These are phyloP conservation scores for Camptogramma bilineatum DNA, from an alignment of 2,888 invertebrate species.

Conservation along the genomic window DNA sequence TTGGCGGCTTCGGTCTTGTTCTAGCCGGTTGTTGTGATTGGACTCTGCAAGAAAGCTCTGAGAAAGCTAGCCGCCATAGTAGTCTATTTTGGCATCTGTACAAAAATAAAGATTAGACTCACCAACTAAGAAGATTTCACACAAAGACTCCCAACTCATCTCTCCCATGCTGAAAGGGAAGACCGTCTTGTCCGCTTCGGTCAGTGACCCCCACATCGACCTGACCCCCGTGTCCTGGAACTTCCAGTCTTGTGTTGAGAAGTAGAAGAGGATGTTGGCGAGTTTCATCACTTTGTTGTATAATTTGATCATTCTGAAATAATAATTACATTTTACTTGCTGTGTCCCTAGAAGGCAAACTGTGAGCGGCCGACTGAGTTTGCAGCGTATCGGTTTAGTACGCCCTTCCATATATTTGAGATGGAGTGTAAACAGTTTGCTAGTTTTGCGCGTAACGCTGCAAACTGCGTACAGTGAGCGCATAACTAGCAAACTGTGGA, in stretches of 20 bases:
- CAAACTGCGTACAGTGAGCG: no score
- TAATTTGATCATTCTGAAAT: conserved; percentile 88
- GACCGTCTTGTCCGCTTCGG: conserved; percentile 84
- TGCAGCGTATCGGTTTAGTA: no score
- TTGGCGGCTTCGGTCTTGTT: no score
- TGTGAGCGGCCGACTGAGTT: no score
- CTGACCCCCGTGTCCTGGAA: conserved; percentile 87
- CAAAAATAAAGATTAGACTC: conserved; percentile 49
- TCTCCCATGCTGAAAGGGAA: conserved; percentile 90
- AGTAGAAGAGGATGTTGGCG: conserved; percentile 90
- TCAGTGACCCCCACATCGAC: conserved; percentile 84
- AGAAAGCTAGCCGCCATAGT: no score
- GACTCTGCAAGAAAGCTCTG: no score
- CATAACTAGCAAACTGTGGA: no score
- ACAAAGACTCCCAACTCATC: conserved; percentile 89
- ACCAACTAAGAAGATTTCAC: conserved; percentile 75
- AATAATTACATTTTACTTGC: background rate
- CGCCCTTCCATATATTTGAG: no score
- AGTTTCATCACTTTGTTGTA: conserved; percentile 91
- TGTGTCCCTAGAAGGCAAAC: no score
- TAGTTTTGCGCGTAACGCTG: no score
- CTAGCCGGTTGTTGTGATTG: no score
- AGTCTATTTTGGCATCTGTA: conserved; percentile 56
- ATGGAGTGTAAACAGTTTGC: no score
- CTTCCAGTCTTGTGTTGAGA: conserved; percentile 91